These are phyloP conservation scores for Pantala flavescens DNA, from an alignment of 1,140 invertebrate genomes.

Conservation along the genomic window DNA sequence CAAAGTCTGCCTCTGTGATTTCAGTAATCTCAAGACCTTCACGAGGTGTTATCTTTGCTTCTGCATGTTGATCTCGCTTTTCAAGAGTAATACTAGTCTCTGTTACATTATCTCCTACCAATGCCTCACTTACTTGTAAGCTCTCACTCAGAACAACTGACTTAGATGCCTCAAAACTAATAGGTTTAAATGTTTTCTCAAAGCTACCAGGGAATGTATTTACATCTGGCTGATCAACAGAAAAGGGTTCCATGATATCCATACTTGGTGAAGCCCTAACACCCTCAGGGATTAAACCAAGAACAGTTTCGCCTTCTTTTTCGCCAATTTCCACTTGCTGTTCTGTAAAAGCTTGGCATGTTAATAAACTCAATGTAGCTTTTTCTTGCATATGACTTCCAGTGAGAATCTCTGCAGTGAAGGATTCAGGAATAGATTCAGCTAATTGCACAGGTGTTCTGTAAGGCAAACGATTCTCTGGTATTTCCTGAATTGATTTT, in stretches of 20 bases:
- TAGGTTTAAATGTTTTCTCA: slow-evolving; percentile 36
- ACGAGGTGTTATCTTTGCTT: slow-evolving; percentile 39
- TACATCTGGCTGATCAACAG: slow-evolving; percentile 46
- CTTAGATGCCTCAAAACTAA: slow-evolving; percentile 38
- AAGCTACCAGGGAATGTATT: slow-evolving; percentile 43
- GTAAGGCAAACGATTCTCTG: slow-evolving; percentile 26
- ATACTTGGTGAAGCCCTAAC: slow-evolving; percentile 40
- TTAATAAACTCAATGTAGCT: slow-evolving; percentile 43
- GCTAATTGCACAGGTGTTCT: slow-evolving; percentile 23
- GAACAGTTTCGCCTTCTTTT: slow-evolving; percentile 40
- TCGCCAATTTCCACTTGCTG: slow-evolving; percentile 41
- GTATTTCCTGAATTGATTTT: slow-evolving; percentile 19
- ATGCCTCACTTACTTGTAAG: slow-evolving; percentile 45
- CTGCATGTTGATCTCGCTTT: slow-evolving; percentile 33
- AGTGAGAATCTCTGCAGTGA: slow-evolving; percentile 24
- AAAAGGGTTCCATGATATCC: slow-evolving; percentile 44
- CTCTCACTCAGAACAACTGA: slow-evolving; percentile 45
- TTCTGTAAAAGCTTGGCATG: slow-evolving; percentile 40
- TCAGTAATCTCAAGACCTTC: slow-evolving; percentile 49
- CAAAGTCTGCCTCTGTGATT: slow-evolving; percentile 47
- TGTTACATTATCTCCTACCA: slow-evolving; percentile 31
- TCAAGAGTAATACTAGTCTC: slow-evolving; percentile 30
- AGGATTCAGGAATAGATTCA: slow-evolving; percentile 26
- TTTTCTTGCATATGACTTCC: slow-evolving; percentile 29
- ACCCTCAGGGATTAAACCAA: slow-evolving; percentile 31